Percentiles rank a stretch among this genome's conserved stretches.
Evolutionary conservation across 2,113 vertebrate species (phyloP).

Genomic region (Chamaetylas fuelleborni): DNA sequence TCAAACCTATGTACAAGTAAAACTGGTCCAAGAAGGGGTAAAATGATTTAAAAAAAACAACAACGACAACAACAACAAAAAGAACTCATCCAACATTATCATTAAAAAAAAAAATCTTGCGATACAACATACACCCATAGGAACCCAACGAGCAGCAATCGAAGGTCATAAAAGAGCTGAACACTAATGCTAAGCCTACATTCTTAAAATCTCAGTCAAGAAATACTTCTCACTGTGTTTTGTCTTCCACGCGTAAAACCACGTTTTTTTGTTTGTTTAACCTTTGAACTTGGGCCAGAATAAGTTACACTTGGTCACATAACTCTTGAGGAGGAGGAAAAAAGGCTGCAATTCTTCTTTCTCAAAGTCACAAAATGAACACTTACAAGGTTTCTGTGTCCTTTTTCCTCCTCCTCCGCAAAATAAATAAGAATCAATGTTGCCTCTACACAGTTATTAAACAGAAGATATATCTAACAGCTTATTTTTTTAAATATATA

Average conservation of each 20-base stretch:
- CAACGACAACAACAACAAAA: slow-evolving; percentile 50
- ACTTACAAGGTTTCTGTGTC: slow-evolving; percentile 56
- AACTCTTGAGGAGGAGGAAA: slow-evolving; percentile 76
- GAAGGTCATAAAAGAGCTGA: slow-evolving; percentile 83
- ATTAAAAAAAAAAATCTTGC: slow-evolving; percentile 65
- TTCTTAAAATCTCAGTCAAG: slow-evolving; percentile 88
- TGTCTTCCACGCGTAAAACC: slow-evolving; percentile 68
- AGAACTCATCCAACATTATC: slow-evolving; percentile 61
- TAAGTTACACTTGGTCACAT: slow-evolving; percentile 77
- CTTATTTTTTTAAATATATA: slow-evolving; percentile 75
- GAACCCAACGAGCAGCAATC: slow-evolving; percentile 88
- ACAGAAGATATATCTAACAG: slow-evolving; percentile 86
- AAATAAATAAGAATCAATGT: slow-evolving; percentile 75
- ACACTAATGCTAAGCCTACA: slow-evolving; percentile 90
- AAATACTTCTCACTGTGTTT: slow-evolving; percentile 66
- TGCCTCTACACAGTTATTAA: slow-evolving; percentile 80
- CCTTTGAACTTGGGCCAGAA: slow-evolving; percentile 75
- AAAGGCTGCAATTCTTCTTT: slow-evolving; percentile 39
- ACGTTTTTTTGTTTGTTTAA: slow-evolving; percentile 23
- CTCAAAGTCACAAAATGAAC: slow-evolving; percentile 62
- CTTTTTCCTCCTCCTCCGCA: slow-evolving; percentile 57
- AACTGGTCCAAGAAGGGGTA: slow-evolving; percentile 65
- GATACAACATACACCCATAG: slow-evolving; percentile 83
- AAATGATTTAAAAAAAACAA: slow-evolving; percentile 49
- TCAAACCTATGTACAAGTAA: slow-evolving; percentile 87